These are phyloP conservation scores for Xanthorhoe designata DNA, from an alignment of 2,888 invertebrate genomes.

Conservation along the genomic window DNA sequence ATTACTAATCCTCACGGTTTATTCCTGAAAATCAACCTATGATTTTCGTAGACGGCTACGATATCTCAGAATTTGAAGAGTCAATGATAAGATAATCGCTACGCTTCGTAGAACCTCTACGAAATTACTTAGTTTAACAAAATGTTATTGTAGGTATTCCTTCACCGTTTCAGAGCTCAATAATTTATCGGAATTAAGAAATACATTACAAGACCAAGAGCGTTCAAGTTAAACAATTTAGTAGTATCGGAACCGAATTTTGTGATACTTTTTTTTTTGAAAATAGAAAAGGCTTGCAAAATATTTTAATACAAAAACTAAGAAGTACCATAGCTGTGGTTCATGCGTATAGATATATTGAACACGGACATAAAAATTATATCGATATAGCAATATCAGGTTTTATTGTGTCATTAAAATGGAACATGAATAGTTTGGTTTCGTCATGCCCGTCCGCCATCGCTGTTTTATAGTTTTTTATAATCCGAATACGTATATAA, in stretches of 20 bases:
- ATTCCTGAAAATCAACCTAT: no score
- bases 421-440: conserved; percentile 64
- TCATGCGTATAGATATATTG: conserved; percentile 29
- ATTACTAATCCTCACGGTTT: no score
- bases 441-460: conserved; percentile 65
- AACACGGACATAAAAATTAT: conserved; percentile 59
- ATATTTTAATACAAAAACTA: no score
- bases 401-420: conserved; percentile 78
- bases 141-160: no score
- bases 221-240: no score
- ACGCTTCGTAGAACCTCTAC: conserved; percentile 22
- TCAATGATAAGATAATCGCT: conserved; percentile 11
- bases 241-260: no score
- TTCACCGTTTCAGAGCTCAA: no score
- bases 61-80: neutral
- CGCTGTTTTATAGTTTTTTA: conserved; percentile 52
- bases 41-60: neutral
- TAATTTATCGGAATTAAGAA: no score
- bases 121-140: neutral
- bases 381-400: conserved; percentile 66
- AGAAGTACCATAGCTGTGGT: no score
- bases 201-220: no score
- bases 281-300: no score
- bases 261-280: no score
- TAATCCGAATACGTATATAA: conserved; percentile 41